Conservation (phyloP, 2,888 invertebrate species). For the Leucania comma region DNA sequence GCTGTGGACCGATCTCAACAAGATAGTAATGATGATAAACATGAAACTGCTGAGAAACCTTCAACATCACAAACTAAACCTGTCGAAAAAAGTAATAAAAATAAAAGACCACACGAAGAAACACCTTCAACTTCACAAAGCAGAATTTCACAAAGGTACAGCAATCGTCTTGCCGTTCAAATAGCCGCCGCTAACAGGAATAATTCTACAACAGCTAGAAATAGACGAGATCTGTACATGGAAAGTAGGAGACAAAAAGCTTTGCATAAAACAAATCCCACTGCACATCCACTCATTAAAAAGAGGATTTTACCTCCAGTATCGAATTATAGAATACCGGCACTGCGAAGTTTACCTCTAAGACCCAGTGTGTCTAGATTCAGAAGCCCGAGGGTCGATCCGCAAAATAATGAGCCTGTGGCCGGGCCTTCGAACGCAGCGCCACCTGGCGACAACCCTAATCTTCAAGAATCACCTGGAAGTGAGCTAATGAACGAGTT, state of each 20-base stretch:
- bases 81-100: constrained; percentile 49
- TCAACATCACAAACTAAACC: constrained; percentile 64
- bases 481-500: constrained; percentile 78
- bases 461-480: constrained; percentile 66
- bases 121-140: constrained; percentile 61
- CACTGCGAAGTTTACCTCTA: constrained; percentile 77
- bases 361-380: constrained; percentile 63
- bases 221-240: constrained; percentile 82
- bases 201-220: constrained; percentile 82
- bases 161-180: constrained; percentile 86
- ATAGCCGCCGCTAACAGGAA: constrained; percentile 88
- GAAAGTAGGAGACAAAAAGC: constrained; percentile 84
- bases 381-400: constrained; percentile 64
- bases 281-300: constrained; percentile 81
- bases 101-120: constrained; percentile 60
- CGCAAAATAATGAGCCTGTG: constrained; percentile 76
- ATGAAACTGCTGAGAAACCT: constrained; percentile 53
- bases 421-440: constrained; percentile 78
- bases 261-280: constrained; percentile 84
- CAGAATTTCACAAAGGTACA: constrained; percentile 77
- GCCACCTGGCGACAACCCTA: constrained; percentile 61
- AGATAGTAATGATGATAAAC: constrained; percentile 50
- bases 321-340: constrained; percentile 82
- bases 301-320: constrained; percentile 80
- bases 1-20: constrained; percentile 37